These are phyloP conservation scores for Mustelus asterias DNA, from an alignment of 2,113 vertebrate species.

Conservation along the genomic window DNA sequence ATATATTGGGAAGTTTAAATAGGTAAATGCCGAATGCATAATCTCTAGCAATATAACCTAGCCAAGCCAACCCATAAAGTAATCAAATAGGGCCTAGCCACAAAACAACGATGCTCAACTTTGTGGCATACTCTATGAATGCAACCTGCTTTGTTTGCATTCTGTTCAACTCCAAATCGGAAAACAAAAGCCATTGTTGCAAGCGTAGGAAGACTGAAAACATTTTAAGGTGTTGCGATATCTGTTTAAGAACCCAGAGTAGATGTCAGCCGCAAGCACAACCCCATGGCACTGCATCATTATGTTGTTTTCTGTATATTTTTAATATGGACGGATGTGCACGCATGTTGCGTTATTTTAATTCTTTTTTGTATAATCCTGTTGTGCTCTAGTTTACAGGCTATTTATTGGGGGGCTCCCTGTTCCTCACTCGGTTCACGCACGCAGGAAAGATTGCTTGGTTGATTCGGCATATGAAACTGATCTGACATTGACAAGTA, in stretches of 20 bases:
- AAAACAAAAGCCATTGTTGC: background rate
- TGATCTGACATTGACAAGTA: slow-evolving; percentile 22
- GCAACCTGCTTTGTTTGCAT: background rate
- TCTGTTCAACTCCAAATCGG: background rate
- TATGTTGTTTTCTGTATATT: background rate
- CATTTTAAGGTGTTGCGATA: background rate
- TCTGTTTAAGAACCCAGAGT: background rate
- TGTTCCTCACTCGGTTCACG: background rate
- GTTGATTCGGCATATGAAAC: background rate
- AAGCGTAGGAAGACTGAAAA: too few species aligned
- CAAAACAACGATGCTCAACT: background rate
- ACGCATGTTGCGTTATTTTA: background rate
- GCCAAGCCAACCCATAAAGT: background rate
- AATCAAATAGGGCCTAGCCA: too few species aligned
- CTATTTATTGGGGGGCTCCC: background rate
- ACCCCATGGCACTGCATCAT: background rate
- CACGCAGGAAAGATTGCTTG: background rate
- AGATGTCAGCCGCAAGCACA: background rate
- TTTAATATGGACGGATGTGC: background rate
- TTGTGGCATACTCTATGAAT: background rate
- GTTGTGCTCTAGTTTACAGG: background rate
- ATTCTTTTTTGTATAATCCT: background rate
- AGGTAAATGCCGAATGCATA: background rate
- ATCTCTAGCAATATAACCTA: background rate
- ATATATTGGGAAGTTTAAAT: background rate